These are phyloP conservation scores for Ancistrus triradiatus DNA, from an alignment of 2,113 vertebrate genomes.

Conservation along the genomic window DNA sequence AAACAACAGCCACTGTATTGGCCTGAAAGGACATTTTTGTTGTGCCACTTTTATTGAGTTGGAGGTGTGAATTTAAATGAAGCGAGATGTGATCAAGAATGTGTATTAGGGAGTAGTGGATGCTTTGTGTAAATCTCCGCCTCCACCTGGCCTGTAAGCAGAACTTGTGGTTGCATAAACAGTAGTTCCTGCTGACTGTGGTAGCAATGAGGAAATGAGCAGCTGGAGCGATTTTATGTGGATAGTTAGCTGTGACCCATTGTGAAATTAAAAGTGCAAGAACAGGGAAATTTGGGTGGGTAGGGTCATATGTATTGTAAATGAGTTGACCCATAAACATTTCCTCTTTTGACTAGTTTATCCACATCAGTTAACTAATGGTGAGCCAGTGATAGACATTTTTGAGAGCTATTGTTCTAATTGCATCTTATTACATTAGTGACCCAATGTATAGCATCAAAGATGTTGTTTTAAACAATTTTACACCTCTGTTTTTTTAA, in stretches of 20 bases:
- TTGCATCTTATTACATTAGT: too few species aligned
- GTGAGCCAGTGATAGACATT: too few species aligned
- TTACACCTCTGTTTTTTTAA: not conserved
- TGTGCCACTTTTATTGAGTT: too few species aligned
- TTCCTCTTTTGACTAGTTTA: too few species aligned
- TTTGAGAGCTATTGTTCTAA: too few species aligned
- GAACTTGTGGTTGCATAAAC: not conserved
- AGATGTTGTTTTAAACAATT: not conserved
- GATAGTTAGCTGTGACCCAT: not conserved
- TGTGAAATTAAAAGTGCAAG: conserved; percentile 8
- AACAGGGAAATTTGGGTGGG: conserved; percentile 6
- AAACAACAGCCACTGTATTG: not conserved
- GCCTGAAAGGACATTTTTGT: not conserved
- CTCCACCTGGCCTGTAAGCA: not conserved
- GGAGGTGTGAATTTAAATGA: too few species aligned
- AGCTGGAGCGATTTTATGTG: not conserved
- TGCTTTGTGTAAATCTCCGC: not conserved
- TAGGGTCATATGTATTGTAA: not conserved
- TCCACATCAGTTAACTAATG: too few species aligned
- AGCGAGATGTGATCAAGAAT: too few species aligned
- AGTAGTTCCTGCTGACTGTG: not conserved
- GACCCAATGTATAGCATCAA: too few species aligned
- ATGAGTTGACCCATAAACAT: not conserved
- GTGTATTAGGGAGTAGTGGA: conserved; percentile 6
- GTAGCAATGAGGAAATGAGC: conserved; percentile 9